phyloP scores from a whole-genome alignment of 2,888 invertebrate genomes.

The Griposia aprilina region DNA sequence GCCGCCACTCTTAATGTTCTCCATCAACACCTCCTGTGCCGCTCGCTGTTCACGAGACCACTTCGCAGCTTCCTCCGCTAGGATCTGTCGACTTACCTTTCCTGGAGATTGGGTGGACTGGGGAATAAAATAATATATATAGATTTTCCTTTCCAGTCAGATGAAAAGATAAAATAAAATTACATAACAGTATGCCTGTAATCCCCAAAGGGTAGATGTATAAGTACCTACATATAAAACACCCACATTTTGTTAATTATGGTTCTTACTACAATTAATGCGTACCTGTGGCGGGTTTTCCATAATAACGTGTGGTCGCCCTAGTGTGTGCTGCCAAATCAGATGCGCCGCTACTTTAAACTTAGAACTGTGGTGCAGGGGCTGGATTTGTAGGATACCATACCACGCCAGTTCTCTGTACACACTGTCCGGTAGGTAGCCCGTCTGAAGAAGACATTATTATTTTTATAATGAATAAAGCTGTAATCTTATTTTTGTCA shows the following conservation, averaged over 20 bases:
- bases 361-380: constrained; percentile 85
- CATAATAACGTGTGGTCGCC: constrained; percentile 87
- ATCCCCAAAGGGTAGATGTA: not conserved
- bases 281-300: constrained; percentile 86
- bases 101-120: constrained; percentile 86
- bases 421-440: constrained; percentile 87
- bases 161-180: not conserved
- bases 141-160: not conserved
- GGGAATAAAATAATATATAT: constrained; percentile 30
- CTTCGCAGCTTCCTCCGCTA: constrained; percentile 88
- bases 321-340: constrained; percentile 89
- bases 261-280: not conserved
- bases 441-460: constrained; percentile 77
- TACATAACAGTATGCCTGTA: not conserved
- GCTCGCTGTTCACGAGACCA: constrained; percentile 88
- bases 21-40: constrained; percentile 87
- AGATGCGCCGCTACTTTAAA: constrained; percentile 86
- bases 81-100: constrained; percentile 85
- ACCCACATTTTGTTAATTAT: not conserved
- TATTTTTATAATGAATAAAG: not conserved
- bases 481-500: not conserved
- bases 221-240: not conserved
- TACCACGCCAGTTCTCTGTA: constrained; percentile 89
- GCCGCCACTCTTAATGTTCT: constrained; percentile 87
- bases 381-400: constrained; percentile 87